Evolutionary conservation across 2,797 vertebrate genomes (phyloP), one percentile per base, ranked within the genome.

Genomic region (Cephalopachus bancanus): DNA sequence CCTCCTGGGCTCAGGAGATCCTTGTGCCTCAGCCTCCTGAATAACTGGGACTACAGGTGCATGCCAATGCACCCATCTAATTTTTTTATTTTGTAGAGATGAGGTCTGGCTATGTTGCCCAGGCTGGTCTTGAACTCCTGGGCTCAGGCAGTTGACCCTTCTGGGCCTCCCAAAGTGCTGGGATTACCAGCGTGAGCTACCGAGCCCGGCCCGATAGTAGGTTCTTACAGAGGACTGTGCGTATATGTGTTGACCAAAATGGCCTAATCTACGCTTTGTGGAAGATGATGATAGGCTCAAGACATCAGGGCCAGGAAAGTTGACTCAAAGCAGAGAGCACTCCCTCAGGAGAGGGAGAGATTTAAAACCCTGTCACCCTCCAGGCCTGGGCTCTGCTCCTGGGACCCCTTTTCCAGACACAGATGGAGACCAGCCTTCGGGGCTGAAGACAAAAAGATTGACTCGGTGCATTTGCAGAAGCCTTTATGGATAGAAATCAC

Each of bases 401-500:
- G 49, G 6, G 26, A 78, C 69, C 33, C 44, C 24, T 87, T 91
- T 69, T 44, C 6, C 57, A 67, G 64, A 90, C 44, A 12, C 62
- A 81, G 69, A 22, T 51, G 51, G 69, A 44, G 16, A 57, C 53
- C 53, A 81, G 10, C 44, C 51, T 78, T 60, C 8, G 7, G 14
- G 33, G 78, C 53, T 79, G 4, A 87, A 92, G 72, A 93, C n/a
- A 44, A 51, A 85, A 81, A 93, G 26, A 79, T 12, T 67, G 76
- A 94, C 78, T 78, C 79, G 26, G 24, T 64, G 44, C 59, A 33
- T 81, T 69, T 93, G 94, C 83, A 94, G 96, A 94, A 64, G 79
- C 19, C 57, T 97, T 97, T 97, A 95, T 91, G 64, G 71, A 75
- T 30, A 83, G 11, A 90, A 69, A 76, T 85, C n/a, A 59, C 88